Percentiles rank a stretch among this genome's conserved stretches.
Conservation (phyloP, 2,888 invertebrate species). For the Yponomeuta plumbellus region DNA sequence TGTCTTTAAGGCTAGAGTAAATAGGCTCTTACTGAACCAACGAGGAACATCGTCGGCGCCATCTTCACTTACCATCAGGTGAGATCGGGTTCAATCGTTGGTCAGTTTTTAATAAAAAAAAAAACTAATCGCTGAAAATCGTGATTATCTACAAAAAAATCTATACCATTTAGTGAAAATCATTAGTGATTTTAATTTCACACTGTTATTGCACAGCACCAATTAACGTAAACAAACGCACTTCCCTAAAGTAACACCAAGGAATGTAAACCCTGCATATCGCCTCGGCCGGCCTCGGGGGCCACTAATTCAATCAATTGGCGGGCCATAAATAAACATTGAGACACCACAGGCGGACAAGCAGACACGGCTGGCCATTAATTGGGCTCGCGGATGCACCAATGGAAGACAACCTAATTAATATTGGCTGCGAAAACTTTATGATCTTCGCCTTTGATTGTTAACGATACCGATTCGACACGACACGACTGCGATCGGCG, state of each 20-base stretch:
- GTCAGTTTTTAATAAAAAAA: too few relatives aligned
- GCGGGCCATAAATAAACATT: constrained; percentile 63
- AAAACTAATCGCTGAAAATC: too few relatives aligned
- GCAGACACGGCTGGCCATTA: constrained; percentile 54
- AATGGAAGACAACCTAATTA: constrained; percentile 13
- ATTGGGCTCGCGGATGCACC: constrained; percentile 42
- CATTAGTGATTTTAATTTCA: too few relatives aligned
- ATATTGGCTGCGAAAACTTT: constrained; percentile 11
- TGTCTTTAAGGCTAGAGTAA: too few relatives aligned
- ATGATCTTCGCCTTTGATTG: constrained; percentile 19
- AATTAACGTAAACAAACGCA: background rate
- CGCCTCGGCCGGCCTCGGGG: constrained; percentile 52
- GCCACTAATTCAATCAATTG: constrained; percentile 74
- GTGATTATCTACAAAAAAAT: too few relatives aligned
- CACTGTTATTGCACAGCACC: too few relatives aligned
- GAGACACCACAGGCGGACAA: constrained; percentile 39
- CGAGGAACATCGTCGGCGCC: too few relatives aligned
- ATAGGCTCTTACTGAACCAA: too few relatives aligned
- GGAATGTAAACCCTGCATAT: background rate
- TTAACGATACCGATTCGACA: background rate
- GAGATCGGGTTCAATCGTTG: too few relatives aligned
- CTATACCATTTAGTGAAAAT: too few relatives aligned
- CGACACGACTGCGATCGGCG: background rate
- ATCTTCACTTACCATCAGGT: too few relatives aligned
- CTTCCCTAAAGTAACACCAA: background rate